Evolutionary conservation across 2,888 invertebrate genomes (phyloP), one percentile per base, ranked within the genome.

Genomic region (Ametastegia equiseti): DNA sequence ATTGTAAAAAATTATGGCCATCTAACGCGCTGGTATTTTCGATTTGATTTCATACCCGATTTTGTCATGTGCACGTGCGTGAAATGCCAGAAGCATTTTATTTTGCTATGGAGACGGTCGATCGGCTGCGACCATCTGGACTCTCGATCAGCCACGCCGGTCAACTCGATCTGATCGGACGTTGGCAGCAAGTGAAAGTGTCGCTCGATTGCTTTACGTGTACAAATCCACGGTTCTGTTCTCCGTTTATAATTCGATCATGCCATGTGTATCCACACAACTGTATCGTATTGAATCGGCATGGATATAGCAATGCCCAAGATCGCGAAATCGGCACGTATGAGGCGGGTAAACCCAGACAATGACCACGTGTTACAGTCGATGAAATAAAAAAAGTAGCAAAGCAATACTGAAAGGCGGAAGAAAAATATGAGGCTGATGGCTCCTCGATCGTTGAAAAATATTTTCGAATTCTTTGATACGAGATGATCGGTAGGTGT

Each of bases 181-280:
- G 73, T 47, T 77, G 81, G 75, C 80, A 69, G 78, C 67, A 83
- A 86, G 86, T 86, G 86, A 86, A 86, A 86, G 86, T 86, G 85
- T 86, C 86, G 83, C 84, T 82, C 82, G 85, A 82, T 50, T 36
- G 81, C 81, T 82, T 80, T 83, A 80, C 50, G 80, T 65, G 69
- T 83, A 80, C 67, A 71, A 80, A 65, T 83, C 81, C 65, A 80
- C 63, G 73, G 80, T 77, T 45, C 77, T 60, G 81, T 73, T 81
- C 71, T 82, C 81, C 79, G 79, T 60, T 82, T 83, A 82, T 82
- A 81, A 84, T 81, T 65, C 30, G 33, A 80, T 36, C 67, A 2
- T 42, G 45, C n/a, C 67, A 7, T 69, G 80, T 57, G n/a, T 0
- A 39, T 19, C 5, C 30, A 60, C 60, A 30, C 27, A 60, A 30